Base-by-base conservation (phyloP, 2,113 vertebrate genomes). In the Malurus melanocephalus region DNA sequence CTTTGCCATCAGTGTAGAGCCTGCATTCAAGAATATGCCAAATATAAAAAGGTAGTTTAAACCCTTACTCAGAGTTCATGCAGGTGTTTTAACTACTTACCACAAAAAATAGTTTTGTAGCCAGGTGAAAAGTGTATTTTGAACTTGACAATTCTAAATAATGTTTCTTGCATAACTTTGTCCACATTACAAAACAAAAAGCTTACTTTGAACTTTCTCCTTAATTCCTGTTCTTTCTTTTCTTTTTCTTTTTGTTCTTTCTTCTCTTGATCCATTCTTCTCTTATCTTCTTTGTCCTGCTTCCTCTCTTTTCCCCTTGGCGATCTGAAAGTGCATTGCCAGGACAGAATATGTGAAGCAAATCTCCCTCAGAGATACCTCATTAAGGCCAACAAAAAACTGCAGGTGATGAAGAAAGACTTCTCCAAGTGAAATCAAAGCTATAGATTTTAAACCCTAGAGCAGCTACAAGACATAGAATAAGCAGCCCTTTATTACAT, bases 121-220 rank as follows among this genome's bases (percentile, higher is more conserved):
- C 42, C n/a, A 80, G 19, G 6, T 78, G 57, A 69, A 64, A 82
- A 80, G 1, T 51, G 5, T 33, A 16, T 83, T 90, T 84, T 57
- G 48, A 79, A 90, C 13, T 51, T 0, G 0, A 52, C 19, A 91
- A 23, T n/a, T 38, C 16, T 84, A 78, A 91, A 65, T 28, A 87
- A 59, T 33, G 9, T 3, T 66, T 67, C 15, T 59, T 69, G 24
- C 16, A 27, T 61, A 27, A 61, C 26, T 78, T 80, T 89, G 15
- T 20, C 30, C 27, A 78, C 30, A 30, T 35, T 38, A 67, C 32
- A 67, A 94, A 89, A 13, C 5, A 59, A 86, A 88, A 55, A 26
- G 10, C 97, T 97, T 97, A 99, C 99, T 97, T 99, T 99, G 96
- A 99, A 99, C 93, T 97, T 98, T 92, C 99, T 99, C 74, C 94